These are phyloP conservation scores for Emmelina monodactyla DNA, from an alignment of 2,888 invertebrate genomes.

Conservation along the genomic window DNA sequence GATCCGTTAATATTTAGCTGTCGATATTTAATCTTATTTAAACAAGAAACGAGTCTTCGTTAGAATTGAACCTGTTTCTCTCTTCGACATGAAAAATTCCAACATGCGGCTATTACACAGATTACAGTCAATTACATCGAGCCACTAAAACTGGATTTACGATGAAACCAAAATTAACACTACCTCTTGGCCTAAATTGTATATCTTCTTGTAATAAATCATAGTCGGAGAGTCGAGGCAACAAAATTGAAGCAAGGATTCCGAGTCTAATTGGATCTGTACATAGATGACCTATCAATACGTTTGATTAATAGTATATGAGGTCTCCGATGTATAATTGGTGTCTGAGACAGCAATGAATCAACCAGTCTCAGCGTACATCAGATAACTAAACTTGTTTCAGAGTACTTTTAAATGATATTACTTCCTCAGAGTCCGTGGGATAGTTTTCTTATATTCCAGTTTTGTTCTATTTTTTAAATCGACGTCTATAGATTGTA, in stretches of 20 bases:
- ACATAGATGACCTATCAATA: conserved; percentile 56
- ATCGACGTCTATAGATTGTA: no score
- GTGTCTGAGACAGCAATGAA: conserved; percentile 52
- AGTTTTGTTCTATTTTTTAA: conserved; percentile 10
- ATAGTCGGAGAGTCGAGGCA: conserved; percentile 31
- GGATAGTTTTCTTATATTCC: conserved; percentile 5
- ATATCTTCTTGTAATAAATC: conserved; percentile 44
- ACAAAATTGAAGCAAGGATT: conserved; percentile 53
- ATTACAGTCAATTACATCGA: conserved; percentile 41
- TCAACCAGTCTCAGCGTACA: conserved; percentile 50
- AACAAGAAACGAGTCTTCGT: no score
- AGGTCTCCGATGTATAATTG: conserved; percentile 50
- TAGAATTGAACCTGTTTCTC: no score
- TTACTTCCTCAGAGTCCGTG: conserved; percentile 22
- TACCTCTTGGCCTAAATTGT: conserved; percentile 43
- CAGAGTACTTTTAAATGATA: conserved; percentile 28
- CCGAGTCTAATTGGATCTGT: conserved; percentile 56
- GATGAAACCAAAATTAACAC: conserved; percentile 52
- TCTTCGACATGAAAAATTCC: no score
- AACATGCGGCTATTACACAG: conserved; percentile 15
- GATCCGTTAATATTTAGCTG: no score
- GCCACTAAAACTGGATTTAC: conserved; percentile 46
- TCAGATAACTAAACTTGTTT: conserved; percentile 53
- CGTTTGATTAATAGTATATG: conserved; percentile 58
- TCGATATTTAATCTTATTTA: no score